Conservation (phyloP, 2,113 vertebrate genomes). For the Microcebus murinus region DNA sequence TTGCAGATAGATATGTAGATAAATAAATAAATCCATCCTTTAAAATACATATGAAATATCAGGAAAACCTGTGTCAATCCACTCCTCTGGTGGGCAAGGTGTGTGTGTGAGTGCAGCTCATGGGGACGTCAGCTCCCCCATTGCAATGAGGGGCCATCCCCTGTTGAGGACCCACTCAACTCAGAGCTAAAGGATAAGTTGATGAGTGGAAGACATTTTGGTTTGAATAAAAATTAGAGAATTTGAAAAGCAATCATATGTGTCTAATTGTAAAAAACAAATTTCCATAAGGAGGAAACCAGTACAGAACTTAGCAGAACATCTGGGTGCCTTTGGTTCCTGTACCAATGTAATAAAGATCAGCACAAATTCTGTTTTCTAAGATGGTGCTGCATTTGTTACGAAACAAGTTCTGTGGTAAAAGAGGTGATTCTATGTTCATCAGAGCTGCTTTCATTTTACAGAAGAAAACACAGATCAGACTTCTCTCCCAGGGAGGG, state of each 20-base stretch:
- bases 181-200: neutral
- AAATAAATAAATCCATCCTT: constrained; percentile 22
- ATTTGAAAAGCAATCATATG: neutral
- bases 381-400: neutral
- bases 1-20: neutral
- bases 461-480: constrained; percentile 62
- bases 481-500: constrained; percentile 49
- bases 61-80: neutral
- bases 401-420: neutral
- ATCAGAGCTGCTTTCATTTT: constrained; percentile 26
- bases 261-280: constrained; percentile 52
- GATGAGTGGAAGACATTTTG: neutral
- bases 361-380: neutral
- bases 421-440: neutral
- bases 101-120: neutral
- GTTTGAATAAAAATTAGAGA: constrained; percentile 31
- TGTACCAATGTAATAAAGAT: neutral
- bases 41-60: constrained; percentile 44
- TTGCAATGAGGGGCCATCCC: neutral
- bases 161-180: neutral
- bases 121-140: neutral
- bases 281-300: neutral
- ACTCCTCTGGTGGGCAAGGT: neutral
- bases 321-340: neutral
- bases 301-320: neutral